A percentile compares a stretch with the other conserved stretches of the same genome.
Evolutionary conservation across 1,140 invertebrate genomes (phyloP).

Genomic region (Hormaphis cornu): DNA sequence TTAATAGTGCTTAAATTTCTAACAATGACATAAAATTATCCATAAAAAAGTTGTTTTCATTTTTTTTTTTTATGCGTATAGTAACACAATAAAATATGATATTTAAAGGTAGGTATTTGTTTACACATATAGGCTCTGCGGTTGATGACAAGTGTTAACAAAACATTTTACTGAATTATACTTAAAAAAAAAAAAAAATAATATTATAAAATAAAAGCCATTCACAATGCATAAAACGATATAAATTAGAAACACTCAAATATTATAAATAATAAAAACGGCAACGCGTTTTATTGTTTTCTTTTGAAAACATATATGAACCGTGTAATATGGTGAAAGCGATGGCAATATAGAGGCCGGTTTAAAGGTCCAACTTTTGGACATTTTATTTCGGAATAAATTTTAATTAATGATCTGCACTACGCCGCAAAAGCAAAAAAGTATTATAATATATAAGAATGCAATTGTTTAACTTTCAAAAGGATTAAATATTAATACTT

Average conservation of each 20-base stretch:
- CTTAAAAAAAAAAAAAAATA: not conserved
- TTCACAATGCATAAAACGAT: not conserved
- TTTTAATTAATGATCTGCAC: conserved; percentile 3
- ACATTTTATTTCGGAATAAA: not conserved
- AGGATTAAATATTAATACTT: not conserved
- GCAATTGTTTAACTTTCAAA: not conserved
- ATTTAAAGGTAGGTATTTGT: too few species aligned
- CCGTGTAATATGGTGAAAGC: conserved; percentile 4
- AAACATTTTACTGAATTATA: not conserved
- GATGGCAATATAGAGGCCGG: not conserved
- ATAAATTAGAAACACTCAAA: not conserved
- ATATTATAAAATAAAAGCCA: not conserved
- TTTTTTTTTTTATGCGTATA: too few species aligned
- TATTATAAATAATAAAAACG: not conserved
- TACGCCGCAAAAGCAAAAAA: not conserved
- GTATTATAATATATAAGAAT: not conserved
- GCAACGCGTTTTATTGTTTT: conserved; percentile 1
- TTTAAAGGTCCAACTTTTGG: conserved; percentile 2
- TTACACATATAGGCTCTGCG: too few species aligned
- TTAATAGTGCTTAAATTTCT: too few species aligned
- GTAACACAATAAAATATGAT: too few species aligned
- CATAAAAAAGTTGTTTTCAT: too few species aligned
- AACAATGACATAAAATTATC: too few species aligned
- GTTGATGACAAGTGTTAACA: too few species aligned
- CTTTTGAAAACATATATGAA: conserved; percentile 4